Base-by-base conservation (phyloP, 1,140 invertebrate genomes). In the Neodiprion pinetum region DNA sequence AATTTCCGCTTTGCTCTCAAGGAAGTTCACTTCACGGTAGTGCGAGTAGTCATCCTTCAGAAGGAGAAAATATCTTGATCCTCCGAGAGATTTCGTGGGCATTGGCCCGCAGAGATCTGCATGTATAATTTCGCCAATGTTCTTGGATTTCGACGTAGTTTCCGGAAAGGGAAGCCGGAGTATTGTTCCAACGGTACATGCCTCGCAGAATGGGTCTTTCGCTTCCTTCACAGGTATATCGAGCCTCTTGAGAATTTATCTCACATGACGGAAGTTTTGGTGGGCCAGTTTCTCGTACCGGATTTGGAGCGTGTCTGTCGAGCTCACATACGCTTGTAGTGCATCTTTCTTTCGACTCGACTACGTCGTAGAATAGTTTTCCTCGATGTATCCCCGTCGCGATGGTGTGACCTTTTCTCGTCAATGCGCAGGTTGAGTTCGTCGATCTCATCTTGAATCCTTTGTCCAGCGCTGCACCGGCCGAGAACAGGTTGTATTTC, bases 211-310 rank as follows among this genome's bases (percentile, higher is more conserved):
- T 28, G 71, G 17, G 23, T 81, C 73, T 23, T 72, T 67, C 53
- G 9, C 11, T 0, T 76, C 48, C 10, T 80, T 77, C 2, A 84
- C 73, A 17, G 76, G 23, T 77, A 85, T 78, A 23, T 85, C 80
- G 9, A 80, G 76, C 72, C 79, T 80, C 53, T 74, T 67, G 9
- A 86, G 74, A 2, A 83, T 66, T 9, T 79, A 73, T 77, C 77
- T 84, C 7, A 88, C 82, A 21, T 85, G 80, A 9, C 68, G 21
- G 8, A 82, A 77, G 72, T 86, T 88, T 77, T 89, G 83, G 75
- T 89, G 86, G 0, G 81, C 83, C 12, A 89, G 67, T 71, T 74
- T 80, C 76, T 86, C 72, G 73, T 87, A 85, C 86, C 87, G 88
- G 48, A 80, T 68, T 53, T 82, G 71, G 1, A 67, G 72, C 9